phyloP scores from a whole-genome alignment of 2,113 vertebrate species.

The Percopsis transmontana region DNA sequence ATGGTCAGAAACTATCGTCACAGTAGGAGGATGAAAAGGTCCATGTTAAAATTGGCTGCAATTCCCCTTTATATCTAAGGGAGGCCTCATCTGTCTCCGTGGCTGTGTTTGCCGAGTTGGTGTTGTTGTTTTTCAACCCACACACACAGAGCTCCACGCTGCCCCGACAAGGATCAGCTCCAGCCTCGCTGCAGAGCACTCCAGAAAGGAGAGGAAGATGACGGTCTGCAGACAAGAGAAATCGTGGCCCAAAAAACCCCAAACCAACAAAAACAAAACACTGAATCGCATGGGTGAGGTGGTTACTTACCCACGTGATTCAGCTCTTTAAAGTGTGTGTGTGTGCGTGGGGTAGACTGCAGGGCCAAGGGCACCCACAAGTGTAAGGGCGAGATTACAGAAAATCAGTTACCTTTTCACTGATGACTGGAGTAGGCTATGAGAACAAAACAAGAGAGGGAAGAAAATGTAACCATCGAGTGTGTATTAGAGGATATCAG shows the following conservation, averaged over 20 bases:
- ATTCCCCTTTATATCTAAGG: constrained; percentile 33
- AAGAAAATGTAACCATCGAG: too few species aligned
- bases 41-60: too few species aligned
- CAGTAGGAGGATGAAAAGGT: constrained; percentile 52
- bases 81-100: constrained; percentile 59
- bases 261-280: not conserved
- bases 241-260: constrained; percentile 13
- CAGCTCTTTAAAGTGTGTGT: constrained; percentile 6
- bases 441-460: too few species aligned
- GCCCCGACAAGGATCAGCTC: constrained; percentile 52
- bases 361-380: not conserved
- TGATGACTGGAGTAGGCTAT: not conserved
- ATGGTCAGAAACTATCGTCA: too few species aligned
- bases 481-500: too few species aligned
- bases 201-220: not conserved
- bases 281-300: constrained; percentile 31
- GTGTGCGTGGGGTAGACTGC: not conserved
- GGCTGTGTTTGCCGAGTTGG: constrained; percentile 65
- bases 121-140: constrained; percentile 42
- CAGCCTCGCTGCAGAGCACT: constrained; percentile 9
- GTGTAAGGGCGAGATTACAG: not conserved
- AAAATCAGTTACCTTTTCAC: constrained; percentile 1
- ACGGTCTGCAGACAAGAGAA: constrained; percentile 21
- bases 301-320: constrained; percentile 19
- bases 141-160: constrained; percentile 25